Base-by-base conservation (phyloP, 2,888 invertebrate species). In the Linhomoeus sp. region DNA sequence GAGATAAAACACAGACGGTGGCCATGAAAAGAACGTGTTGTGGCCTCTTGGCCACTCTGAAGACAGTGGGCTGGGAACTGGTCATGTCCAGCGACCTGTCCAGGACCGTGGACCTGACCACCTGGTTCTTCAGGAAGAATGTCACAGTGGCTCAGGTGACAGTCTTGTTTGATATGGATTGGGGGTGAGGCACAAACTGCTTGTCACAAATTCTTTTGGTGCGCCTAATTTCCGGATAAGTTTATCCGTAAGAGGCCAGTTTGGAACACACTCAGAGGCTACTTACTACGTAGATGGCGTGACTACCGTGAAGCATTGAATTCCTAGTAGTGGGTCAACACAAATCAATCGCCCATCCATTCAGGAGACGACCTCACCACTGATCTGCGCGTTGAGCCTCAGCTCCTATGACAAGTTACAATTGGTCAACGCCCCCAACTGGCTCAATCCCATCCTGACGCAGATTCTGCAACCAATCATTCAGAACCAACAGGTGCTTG, bases 351-450 rank as follows among this genome's bases (percentile, higher is more conserved):
- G n/a, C n/a, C n/a, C n/a, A n/a, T n/a, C n/a, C n/a, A n/a, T n/a
- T n/a, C n/a, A n/a, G n/a, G n/a, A n/a, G n/a, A n/a, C n/a, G n/a
- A n/a, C n/a, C n/a, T n/a, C n/a, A n/a, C n/a, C n/a, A n/a, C 12
- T 29, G 29, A 29, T 29, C 29, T 29, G 29, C 29, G 29, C 29
- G 29, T 29, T 50, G 20, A 42, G 43, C 15, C 2, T 49, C 19
- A 49, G 49, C 37, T 43, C 44, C 36, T 24, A 12, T 22, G 50
- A 50, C 47, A 44, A 45, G 20, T 24, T 50, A 22, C 48, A 49
- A 33, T 35, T 50, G 38, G 37, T 50, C 7, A 47, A 45, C 22
- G 46, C 43, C 2, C 41, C 49, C 19, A 33, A 29, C 5, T 33
- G 7, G 14, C 44, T 47, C 23, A 20, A 43, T 22, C 38, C 25